These are phyloP conservation scores for Drosophila arizonae DNA, from an alignment of 1,140 invertebrate species.

Conservation along the genomic window DNA sequence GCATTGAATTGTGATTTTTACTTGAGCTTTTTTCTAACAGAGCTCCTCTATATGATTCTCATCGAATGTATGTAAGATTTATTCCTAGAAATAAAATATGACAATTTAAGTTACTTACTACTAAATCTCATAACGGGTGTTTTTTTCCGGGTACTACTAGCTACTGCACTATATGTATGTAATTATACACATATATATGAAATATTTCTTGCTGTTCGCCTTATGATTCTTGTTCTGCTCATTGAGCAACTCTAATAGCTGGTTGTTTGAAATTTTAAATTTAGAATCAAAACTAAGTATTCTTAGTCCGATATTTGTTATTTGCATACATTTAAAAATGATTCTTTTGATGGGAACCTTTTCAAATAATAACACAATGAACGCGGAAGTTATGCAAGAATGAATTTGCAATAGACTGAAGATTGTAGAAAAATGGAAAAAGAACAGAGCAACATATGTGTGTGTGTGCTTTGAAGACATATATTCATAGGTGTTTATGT, in stretches of 20 bases:
- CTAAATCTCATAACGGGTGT: too few species aligned
- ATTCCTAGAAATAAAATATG: too few species aligned
- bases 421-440: not conserved
- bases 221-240: not conserved
- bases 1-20: not conserved
- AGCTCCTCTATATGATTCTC: not conserved
- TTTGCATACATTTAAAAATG: not conserved
- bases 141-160: too few species aligned
- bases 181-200: not conserved
- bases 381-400: conserved; percentile 1
- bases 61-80: not conserved
- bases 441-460: not conserved
- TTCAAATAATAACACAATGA: not conserved
- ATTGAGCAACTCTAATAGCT: too few species aligned
- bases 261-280: too few species aligned
- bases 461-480: too few species aligned
- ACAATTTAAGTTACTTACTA: too few species aligned
- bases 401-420: not conserved
- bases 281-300: too few species aligned
- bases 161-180: not conserved
- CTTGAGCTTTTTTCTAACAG: not conserved
- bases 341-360: not conserved
- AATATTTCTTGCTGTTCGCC: not conserved
- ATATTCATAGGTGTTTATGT: too few species aligned
- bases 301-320: not conserved